A percentile compares a stretch with the other conserved stretches of the same genome.
Evolutionary conservation across 2,113 vertebrate species (phyloP).

Genomic region (Mobula birostris): DNA sequence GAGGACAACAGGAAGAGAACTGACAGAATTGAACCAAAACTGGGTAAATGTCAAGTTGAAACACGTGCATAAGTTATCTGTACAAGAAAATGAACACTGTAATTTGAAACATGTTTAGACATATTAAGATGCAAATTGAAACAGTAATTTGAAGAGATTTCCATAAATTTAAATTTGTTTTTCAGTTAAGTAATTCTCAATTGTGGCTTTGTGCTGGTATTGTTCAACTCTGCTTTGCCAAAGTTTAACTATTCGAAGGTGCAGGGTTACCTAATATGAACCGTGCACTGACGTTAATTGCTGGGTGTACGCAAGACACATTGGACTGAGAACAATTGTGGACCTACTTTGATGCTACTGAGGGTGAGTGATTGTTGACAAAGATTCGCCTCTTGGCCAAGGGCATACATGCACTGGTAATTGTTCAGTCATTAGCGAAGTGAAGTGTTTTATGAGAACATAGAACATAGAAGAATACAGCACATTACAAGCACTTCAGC

Average conservation of each 20-base stretch:
- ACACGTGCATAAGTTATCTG: background rate
- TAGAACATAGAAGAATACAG: no score
- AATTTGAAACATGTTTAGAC: background rate
- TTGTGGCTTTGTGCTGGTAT: background rate
- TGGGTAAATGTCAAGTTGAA: background rate
- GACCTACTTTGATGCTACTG: background rate
- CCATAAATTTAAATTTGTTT: slow-evolving; percentile 29
- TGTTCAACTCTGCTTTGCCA: background rate
- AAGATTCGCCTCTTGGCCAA: background rate
- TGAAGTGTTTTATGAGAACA: background rate
- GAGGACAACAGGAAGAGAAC: no score
- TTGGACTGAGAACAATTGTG: background rate
- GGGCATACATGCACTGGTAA: background rate
- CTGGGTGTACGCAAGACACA: no score
- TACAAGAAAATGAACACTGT: background rate
- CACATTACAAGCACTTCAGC: no score
- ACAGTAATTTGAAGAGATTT: slow-evolving; percentile 7
- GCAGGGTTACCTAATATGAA: background rate
- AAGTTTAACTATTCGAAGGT: background rate
- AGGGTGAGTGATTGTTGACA: background rate
- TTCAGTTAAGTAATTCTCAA: background rate
- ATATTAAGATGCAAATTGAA: background rate
- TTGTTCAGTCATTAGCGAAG: background rate
- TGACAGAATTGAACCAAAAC: no score
- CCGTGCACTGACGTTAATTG: no score